These are phyloP conservation scores for Karalla daura DNA, from an alignment of 2,797 vertebrate species.

Conservation along the genomic window DNA sequence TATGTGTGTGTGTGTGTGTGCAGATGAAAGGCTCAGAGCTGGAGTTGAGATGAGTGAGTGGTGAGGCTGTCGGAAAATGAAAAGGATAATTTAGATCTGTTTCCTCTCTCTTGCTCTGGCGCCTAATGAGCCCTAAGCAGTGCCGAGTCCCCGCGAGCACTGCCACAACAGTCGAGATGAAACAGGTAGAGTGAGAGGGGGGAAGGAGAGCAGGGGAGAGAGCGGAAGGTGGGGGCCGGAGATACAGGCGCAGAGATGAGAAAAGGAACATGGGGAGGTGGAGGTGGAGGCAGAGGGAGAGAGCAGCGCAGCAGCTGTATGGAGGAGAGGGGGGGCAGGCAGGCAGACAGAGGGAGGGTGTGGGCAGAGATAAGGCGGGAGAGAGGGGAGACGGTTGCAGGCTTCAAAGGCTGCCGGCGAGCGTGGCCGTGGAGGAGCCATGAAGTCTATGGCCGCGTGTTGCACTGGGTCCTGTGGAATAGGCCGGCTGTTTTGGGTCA, in stretches of 20 bases:
- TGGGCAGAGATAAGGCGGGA: slow-evolving; percentile 74
- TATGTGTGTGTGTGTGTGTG: not conserved
- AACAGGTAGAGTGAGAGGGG: slow-evolving; percentile 69
- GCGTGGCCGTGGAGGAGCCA: slow-evolving; percentile 69
- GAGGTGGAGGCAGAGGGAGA: slow-evolving; percentile 38
- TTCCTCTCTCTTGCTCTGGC: slow-evolving; percentile 74
- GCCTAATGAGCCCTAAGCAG: slow-evolving; percentile 82
- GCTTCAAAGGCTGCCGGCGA: slow-evolving; percentile 78
- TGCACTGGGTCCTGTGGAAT: slow-evolving; percentile 62
- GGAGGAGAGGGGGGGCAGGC: slow-evolving; percentile 51
- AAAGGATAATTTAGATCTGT: slow-evolving; percentile 82
- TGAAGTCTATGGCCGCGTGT: slow-evolving; percentile 63
- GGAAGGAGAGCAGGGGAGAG: not conserved
- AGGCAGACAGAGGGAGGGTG: slow-evolving; percentile 49
- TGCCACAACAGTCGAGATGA: slow-evolving; percentile 75
- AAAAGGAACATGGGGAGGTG: slow-evolving; percentile 42
- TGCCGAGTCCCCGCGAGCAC: slow-evolving; percentile 66
- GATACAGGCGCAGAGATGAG: slow-evolving; percentile 55
- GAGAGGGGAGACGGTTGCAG: slow-evolving; percentile 60
- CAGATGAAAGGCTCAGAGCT: slow-evolving; percentile 73
- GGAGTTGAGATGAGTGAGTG: slow-evolving; percentile 71
- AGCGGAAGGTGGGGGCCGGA: slow-evolving; percentile 5
- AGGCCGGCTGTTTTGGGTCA: slow-evolving; percentile 69
- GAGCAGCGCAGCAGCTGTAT: slow-evolving; percentile 61
- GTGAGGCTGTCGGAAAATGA: slow-evolving; percentile 75